phyloP scores from a whole-genome alignment of 2,888 invertebrate genomes.

The Tipula vernalis region DNA sequence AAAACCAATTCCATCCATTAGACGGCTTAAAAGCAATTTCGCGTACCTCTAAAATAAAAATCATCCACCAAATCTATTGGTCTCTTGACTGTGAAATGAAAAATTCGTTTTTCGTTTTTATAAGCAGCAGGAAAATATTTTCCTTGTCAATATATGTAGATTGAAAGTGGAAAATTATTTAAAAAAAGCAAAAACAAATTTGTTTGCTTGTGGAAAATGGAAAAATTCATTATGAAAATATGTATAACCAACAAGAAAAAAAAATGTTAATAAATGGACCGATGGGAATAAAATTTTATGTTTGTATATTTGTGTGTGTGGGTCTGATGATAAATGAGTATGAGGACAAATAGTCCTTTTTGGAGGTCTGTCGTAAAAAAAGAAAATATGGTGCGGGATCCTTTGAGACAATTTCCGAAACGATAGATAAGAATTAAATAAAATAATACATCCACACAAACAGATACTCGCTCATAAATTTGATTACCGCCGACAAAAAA shows the following conservation, averaged over 20 bases:
- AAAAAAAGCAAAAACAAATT: background rate
- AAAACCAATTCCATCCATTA: background rate
- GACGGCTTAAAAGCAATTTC: background rate
- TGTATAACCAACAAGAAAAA: background rate
- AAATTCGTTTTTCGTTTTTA: background rate
- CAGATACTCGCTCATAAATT: background rate
- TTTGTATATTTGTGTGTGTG: background rate
- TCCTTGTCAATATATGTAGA: background rate
- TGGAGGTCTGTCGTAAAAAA: background rate
- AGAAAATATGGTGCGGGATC: background rate
- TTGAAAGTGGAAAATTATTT: background rate
- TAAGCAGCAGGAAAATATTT: background rate
- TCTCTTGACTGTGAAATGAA: background rate
- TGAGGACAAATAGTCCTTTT: background rate
- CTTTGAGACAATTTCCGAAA: background rate
- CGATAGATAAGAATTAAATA: background rate
- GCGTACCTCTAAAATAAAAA: background rate
- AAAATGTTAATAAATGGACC: background rate
- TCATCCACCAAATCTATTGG: background rate
- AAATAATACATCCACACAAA: background rate
- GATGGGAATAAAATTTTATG: background rate
- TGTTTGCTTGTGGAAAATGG: background rate
- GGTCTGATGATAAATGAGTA: background rate
- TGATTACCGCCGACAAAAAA: background rate
- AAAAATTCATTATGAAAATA: background rate